Conservation (phyloP, 2,888 invertebrate genomes). For the Heliconius charithonia region DNA sequence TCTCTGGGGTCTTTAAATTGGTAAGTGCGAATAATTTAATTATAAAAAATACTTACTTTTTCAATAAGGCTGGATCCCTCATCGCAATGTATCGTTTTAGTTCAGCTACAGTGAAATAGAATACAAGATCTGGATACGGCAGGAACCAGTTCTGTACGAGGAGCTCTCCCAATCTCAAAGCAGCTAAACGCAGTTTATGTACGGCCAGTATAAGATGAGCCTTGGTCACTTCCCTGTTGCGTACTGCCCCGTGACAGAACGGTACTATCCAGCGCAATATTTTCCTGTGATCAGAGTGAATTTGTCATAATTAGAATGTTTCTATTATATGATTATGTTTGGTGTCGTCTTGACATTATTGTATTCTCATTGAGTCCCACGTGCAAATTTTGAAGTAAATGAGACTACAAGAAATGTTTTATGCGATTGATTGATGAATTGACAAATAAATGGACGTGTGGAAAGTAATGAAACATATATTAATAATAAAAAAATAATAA, state of each 20-base stretch:
- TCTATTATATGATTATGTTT: not conserved
- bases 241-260: slow-evolving; percentile 84
- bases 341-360: not conserved
- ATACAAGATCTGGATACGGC: slow-evolving; percentile 86
- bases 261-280: slow-evolving; percentile 85
- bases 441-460: not conserved
- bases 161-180: slow-evolving; percentile 80
- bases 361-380: no score
- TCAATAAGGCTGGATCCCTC: slow-evolving; percentile 82
- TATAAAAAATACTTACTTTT: slow-evolving; percentile 81
- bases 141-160: slow-evolving; percentile 86
- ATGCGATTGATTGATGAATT: not conserved
- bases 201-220: slow-evolving; percentile 79
- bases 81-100: slow-evolving; percentile 81
- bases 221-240: slow-evolving; percentile 87
- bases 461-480: not conserved
- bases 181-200: slow-evolving; percentile 85
- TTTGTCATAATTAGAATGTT: not conserved
- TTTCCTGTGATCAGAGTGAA: slow-evolving; percentile 64
- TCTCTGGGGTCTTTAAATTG: no score
- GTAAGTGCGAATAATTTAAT: no score
- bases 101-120: slow-evolving; percentile 87
- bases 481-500: not conserved
- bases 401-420: not conserved
- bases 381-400: not conserved